phyloP scores from a whole-genome alignment of 2,797 vertebrate genomes.

The Falco columbarius region DNA sequence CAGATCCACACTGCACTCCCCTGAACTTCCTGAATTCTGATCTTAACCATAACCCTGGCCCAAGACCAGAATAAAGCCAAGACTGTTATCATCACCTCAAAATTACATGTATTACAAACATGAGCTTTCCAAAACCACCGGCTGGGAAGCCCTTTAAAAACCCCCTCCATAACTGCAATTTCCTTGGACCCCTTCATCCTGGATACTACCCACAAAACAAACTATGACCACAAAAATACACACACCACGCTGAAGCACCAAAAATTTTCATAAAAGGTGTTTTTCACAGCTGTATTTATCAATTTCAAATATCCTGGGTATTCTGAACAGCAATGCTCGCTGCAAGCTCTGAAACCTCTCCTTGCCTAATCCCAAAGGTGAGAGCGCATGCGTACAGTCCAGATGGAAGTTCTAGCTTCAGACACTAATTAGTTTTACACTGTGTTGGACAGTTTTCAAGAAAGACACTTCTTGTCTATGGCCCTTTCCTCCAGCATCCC shows the following conservation, averaged over 20 bases:
- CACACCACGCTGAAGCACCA: not conserved
- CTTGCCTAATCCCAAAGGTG: not conserved
- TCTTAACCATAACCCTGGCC: not conserved
- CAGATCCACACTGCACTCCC: not conserved
- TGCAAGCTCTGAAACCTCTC: not conserved
- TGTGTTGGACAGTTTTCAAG: not conserved
- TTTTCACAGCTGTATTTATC: not conserved
- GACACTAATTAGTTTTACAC: not conserved
- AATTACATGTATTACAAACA: not conserved
- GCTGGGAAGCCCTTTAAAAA: not conserved
- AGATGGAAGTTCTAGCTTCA: not conserved
- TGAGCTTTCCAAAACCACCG: not conserved
- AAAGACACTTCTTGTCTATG: not conserved
- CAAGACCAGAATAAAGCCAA: not conserved
- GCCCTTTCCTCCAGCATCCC: not conserved
- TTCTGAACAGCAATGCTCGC: not conserved
- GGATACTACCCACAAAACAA: not conserved
- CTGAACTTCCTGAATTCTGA: not conserved
- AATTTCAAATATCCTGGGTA: not conserved
- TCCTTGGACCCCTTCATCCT: not conserved
- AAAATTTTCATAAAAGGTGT: not conserved
- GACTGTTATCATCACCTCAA: not conserved
- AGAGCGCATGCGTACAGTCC: not conserved
- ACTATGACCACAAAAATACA: not conserved
- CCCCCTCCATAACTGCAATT: not conserved